Evolutionary conservation across 2,113 vertebrate species (phyloP).

Genomic region (Xiphophorus maculatus): DNA sequence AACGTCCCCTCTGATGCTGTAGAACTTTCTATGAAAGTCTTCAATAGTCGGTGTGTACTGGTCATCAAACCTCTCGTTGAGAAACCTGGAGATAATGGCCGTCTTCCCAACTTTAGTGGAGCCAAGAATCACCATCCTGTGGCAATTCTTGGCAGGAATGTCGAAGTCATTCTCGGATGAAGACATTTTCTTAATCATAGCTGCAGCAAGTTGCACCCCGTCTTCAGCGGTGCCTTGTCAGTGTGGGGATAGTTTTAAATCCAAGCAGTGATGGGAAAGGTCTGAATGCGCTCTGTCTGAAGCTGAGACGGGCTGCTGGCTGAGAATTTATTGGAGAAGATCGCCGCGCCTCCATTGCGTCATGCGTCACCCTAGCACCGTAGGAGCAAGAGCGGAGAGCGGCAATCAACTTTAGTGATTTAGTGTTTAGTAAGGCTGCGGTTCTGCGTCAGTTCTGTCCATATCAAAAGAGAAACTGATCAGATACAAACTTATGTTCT

Average conservation of each 20-base stretch:
- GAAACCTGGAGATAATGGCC: slow-evolving; percentile 94
- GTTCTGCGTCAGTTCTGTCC: slow-evolving; percentile 55
- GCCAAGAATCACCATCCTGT: slow-evolving; percentile 96
- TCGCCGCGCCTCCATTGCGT: slow-evolving; percentile 69
- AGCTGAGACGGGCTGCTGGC: slow-evolving; percentile 6
- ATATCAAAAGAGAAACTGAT: not conserved
- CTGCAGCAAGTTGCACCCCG: slow-evolving; percentile 61
- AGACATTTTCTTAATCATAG: slow-evolving; percentile 96
- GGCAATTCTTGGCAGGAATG: slow-evolving; percentile 95
- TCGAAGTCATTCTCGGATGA: slow-evolving; percentile 87
- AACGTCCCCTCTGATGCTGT: slow-evolving; percentile 93
- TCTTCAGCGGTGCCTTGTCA: not conserved
- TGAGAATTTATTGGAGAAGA: slow-evolving; percentile 58
- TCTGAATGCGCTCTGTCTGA: slow-evolving; percentile 27
- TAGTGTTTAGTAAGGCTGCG: slow-evolving; percentile 37
- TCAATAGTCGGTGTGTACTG: slow-evolving; percentile 98
- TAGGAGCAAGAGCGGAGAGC: slow-evolving; percentile 39
- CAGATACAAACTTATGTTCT: not conserved
- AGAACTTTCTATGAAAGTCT: slow-evolving; percentile 98
- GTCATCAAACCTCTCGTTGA: slow-evolving; percentile 93
- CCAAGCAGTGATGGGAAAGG: slow-evolving; percentile 2
- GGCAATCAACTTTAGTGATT: slow-evolving; percentile 9
- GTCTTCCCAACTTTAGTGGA: slow-evolving; percentile 99
- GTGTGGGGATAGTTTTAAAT: not conserved
- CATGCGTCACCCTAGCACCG: slow-evolving; percentile 50